A percentile compares a stretch with the other conserved stretches of the same genome.
phyloP scores from a whole-genome alignment of 1,140 invertebrate species.

The Ceratina australensis region DNA sequence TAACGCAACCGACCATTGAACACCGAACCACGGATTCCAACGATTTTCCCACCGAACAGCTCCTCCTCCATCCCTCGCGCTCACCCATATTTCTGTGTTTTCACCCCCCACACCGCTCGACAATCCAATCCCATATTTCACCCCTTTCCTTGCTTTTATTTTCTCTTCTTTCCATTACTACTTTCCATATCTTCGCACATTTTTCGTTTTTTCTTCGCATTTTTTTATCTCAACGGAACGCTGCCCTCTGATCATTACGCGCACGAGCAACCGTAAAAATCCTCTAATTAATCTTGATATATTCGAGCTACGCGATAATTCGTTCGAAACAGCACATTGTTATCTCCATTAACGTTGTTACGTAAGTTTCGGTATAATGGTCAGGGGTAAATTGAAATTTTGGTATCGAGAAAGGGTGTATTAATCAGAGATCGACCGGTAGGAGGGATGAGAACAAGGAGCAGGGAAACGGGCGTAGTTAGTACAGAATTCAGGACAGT shows the following conservation, averaged over 20 bases:
- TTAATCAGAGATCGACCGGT: neutral
- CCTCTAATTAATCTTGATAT: neutral
- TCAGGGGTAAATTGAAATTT: conserved; percentile 4
- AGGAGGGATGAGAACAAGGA: no score
- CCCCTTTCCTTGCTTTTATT: neutral
- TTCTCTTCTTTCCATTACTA: neutral
- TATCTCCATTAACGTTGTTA: conserved; percentile 8
- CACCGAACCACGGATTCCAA: conserved; percentile 38
- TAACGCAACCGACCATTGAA: conserved; percentile 24
- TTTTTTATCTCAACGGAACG: no score
- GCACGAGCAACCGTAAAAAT: no score
- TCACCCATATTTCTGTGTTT: conserved; percentile 17
- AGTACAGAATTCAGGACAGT: neutral
- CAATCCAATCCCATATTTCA: neutral
- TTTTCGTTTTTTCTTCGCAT: neutral
- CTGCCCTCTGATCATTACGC: no score
- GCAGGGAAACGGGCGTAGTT: no score
- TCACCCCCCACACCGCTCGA: neutral
- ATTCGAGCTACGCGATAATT: neutral
- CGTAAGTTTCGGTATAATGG: neutral
- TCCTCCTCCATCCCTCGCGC: conserved; percentile 29
- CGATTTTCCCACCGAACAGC: conserved; percentile 50
- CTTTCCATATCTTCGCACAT: conserved; percentile 7
- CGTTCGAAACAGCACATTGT: neutral
- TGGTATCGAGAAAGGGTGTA: neutral